Evolutionary conservation across 2,888 invertebrate species (phyloP), one percentile per base, ranked within the genome.

Genomic region (Gisinianus flammeolus): DNA sequence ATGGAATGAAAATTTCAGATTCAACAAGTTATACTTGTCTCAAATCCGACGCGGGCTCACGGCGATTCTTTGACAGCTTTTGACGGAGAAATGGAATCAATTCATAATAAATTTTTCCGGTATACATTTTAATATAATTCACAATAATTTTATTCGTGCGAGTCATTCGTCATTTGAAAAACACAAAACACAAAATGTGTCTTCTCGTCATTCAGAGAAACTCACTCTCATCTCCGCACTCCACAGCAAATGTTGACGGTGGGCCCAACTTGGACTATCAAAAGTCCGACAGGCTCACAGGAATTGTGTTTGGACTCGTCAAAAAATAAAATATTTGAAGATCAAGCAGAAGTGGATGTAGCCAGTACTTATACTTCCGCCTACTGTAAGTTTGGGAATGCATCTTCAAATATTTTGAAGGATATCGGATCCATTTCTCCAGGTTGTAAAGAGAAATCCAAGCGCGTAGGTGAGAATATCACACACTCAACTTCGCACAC

Each of bases 301-400:
- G 44, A 71, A 54, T 8, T 71, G 2, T 71, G 71, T 30, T 71
- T 71, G n/a, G 71, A 71, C 31, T 71, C 71, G 10, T 56, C 56
- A 0, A 71, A 56, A 28, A 35, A 71, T 28, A 22, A 52, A 16
- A 19, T 71, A 19, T 71, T 56, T 26, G 71, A 71, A 56, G 71
- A 71, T 1, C 2, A 19, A 10, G 16, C 16, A 16, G 71, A 71
- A 6, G n/a, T 0, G 10, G 19, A n/a, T 19, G 22, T 8, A 12
- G 8, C 28, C n/a, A 4, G 44, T 8, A 19, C 71, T 8, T 28
- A n/a, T n/a, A 56, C 54, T 10, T 56, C 71, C 1, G 71, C 71
- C 19, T 71, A 56, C n/a, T 71, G 71, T 28, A 19, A 19, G 30
- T 71, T 19, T 44, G 24, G 16, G 24, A 56, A 54, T 4, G 31